phyloP scores from a whole-genome alignment of 2,888 invertebrate genomes.

The Pyralis farinalis region DNA sequence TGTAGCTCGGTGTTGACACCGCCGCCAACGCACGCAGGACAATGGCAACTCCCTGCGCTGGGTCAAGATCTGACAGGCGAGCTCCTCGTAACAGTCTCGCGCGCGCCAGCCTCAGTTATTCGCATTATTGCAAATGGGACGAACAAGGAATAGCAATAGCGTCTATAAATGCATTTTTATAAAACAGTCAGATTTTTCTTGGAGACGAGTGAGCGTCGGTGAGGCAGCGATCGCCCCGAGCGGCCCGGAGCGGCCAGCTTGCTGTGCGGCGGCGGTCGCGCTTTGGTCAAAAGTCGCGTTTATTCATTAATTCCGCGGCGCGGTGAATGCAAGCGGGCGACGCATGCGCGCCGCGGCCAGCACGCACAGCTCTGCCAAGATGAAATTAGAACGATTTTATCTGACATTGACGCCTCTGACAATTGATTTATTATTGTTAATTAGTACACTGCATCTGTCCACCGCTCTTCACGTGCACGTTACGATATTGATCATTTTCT shows the following conservation, averaged over 20 bases:
- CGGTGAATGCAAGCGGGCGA: slow-evolving; percentile 23
- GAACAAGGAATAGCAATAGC: no score
- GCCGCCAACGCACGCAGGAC: slow-evolving; percentile 16
- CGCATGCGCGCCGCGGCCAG: slow-evolving; percentile 36
- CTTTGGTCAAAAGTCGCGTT: slow-evolving; percentile 4
- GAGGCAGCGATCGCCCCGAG: no score
- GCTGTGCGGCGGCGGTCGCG: background rate
- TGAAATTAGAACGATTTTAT: slow-evolving; percentile 56
- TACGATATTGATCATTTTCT: no score
- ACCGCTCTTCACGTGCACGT: slow-evolving; percentile 5
- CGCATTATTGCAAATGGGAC: no score
- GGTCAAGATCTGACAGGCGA: slow-evolving; percentile 39
- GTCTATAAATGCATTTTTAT: no score
- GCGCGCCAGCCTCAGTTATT: slow-evolving; percentile 28
- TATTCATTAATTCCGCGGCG: slow-evolving; percentile 25
- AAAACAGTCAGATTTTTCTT: no score
- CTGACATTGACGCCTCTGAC: slow-evolving; percentile 41
- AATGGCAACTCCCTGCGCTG: slow-evolving; percentile 48
- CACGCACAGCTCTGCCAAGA: slow-evolving; percentile 52
- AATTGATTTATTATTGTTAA: slow-evolving; percentile 34
- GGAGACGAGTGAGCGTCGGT: no score
- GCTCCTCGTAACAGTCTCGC: slow-evolving; percentile 36
- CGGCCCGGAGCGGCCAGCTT: no score
- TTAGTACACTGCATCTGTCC: slow-evolving; percentile 19
- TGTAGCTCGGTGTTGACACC: slow-evolving; percentile 8